Conservation (phyloP, 2,113 vertebrate genomes). For the Aythya baeri region DNA sequence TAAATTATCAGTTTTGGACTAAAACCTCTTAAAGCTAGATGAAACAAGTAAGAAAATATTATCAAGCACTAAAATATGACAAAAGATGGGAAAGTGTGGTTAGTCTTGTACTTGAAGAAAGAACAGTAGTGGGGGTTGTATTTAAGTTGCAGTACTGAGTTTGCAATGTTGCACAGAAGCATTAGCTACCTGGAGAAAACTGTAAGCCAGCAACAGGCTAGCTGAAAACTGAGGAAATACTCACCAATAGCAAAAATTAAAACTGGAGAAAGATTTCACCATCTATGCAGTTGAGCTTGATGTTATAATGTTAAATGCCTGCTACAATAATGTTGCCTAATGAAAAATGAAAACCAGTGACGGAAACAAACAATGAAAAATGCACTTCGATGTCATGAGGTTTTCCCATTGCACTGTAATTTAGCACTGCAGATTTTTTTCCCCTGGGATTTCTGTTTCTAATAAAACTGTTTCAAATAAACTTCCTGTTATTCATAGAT, state of each 20-base stretch:
- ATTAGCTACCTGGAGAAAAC: background rate
- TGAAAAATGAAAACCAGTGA: background rate
- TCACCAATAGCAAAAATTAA: background rate
- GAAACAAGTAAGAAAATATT: background rate
- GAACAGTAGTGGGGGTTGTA: background rate
- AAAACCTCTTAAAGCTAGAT: background rate
- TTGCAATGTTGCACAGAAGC: background rate
- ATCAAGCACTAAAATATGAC: background rate
- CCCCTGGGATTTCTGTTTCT: background rate
- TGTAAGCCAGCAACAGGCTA: background rate
- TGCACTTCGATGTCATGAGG: background rate
- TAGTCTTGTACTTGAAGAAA: background rate
- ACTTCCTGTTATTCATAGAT: background rate
- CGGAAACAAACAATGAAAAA: background rate
- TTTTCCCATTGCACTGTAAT: background rate
- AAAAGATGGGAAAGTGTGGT: background rate
- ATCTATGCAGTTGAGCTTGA: background rate
- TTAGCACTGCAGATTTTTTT: fast-evolving
- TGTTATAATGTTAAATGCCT: background rate
- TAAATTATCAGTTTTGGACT: background rate
- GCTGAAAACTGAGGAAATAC: background rate
- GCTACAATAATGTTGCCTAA: background rate
- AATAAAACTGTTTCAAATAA: background rate
- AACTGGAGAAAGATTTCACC: background rate
- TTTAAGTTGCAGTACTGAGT: background rate